Evolutionary conservation across 1,140 invertebrate species (phyloP).

Genomic region (Latrodectus geometricus): DNA sequence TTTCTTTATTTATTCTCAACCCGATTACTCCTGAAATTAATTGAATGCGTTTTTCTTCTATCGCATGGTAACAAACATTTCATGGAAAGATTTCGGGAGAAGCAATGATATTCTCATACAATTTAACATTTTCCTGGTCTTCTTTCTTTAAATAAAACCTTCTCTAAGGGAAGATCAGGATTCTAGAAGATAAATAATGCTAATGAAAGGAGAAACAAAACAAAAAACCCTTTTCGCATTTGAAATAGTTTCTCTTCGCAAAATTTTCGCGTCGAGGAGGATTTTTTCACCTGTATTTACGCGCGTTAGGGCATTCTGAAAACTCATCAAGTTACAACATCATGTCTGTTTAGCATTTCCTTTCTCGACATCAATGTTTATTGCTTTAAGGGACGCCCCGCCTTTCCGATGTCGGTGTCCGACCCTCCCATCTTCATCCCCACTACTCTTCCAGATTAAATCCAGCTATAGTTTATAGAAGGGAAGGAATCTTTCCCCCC

Average conservation of each 20-base stretch:
- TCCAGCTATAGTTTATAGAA: conserved; percentile 50
- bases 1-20: no score
- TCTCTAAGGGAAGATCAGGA: neutral
- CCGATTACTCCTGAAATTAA: no score
- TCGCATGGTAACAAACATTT: no score
- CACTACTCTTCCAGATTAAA: conserved; percentile 42
- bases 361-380: conserved; percentile 46
- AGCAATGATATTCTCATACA: no score
- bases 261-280: neutral
- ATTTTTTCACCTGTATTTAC: neutral
- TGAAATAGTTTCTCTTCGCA: no score
- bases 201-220: neutral
- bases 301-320: neutral
- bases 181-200: neutral
- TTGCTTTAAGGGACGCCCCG: conserved; percentile 49
- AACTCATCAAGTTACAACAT: no score
- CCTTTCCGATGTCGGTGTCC: conserved; percentile 31
- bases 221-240: neutral
- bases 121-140: no score
- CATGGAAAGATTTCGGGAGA: no score
- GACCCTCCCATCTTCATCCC: neutral
- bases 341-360: conserved; percentile 56
- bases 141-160: no score
- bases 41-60: no score
- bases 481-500: conserved; percentile 7